Evolutionary conservation across 1,140 invertebrate species (phyloP), one percentile per base, ranked within the genome.

Genomic region (Drosophila hydei): DNA sequence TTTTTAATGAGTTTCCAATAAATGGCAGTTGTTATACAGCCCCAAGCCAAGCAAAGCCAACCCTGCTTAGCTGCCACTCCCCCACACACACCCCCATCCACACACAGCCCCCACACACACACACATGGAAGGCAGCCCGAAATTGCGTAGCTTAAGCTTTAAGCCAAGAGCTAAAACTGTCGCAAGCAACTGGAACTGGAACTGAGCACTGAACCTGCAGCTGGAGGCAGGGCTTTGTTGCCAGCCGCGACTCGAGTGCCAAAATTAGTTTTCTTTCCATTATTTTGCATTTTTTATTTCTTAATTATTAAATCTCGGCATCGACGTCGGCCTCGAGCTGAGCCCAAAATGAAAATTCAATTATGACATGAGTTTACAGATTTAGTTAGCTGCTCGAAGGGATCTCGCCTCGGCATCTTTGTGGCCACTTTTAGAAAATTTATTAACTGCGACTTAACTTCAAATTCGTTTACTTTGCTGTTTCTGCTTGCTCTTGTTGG

Each of bases 1-100:
- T 79, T 84, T 79, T 85, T 79, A 85, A 85, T 84, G 72, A 84
- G 79, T 84, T 84, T 84, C 64, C 77, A 84, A 79, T 85, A 79
- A 72, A 71, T 71, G 25, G 56, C 64, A 60, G 25, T 50, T 55
- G 27, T 12, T 19, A 36, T 25, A 16, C n/a, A 48, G 47, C 21
- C 45, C 45, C 42, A 27, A 27, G 36, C 25, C 19, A 38, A 6
- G 12, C 38, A 14, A 42, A 42, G 38, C 38, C 16, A 18, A 21
- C 59, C 47, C 60, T 21, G 2, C 50, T 16, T 7, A 30, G 4
- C 25, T 33, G 9, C 25, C 6, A 9, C 27, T 11, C 40, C 19
- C 12, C 43, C 2, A 27, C 4, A 14, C 12, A 12, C 4, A 0
- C 12, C 11, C 48, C 9, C 45, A n/a, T 8, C 7, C 21, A 19